Percentiles rank a stretch among this genome's conserved stretches.
phyloP scores from a whole-genome alignment of 2,113 vertebrate species.

The Nothobranchius kuhntae region DNA sequence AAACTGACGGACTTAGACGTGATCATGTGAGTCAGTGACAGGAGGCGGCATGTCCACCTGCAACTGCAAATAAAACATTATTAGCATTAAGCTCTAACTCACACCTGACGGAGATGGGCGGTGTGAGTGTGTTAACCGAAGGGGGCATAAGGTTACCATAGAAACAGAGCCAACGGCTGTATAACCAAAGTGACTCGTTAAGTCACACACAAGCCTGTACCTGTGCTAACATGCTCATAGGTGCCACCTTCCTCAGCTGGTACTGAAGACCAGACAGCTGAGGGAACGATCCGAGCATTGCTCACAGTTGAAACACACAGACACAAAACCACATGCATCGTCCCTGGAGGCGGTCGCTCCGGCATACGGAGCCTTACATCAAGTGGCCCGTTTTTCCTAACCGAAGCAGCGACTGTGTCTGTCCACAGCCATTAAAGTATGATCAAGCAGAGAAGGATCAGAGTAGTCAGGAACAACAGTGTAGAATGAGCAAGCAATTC shows the following conservation, averaged over 20 bases:
- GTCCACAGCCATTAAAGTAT: conserved; percentile 54
- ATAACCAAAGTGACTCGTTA: conserved; percentile 23
- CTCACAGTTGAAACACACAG: conserved; percentile 31
- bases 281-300: conserved; percentile 6
- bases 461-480: conserved; percentile 41
- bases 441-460: conserved; percentile 52
- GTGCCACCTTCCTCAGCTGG: conserved; percentile 23
- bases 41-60: conserved; percentile 4
- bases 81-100: conserved; percentile 34
- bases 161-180: conserved; percentile 56
- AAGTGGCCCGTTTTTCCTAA: conserved; percentile 34
- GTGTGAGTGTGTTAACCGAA: conserved; percentile 16
- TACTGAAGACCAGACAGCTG: conserved; percentile 22
- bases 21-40: conserved; percentile 7
- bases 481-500: conserved; percentile 47
- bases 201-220: conserved; percentile 46
- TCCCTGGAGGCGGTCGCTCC: conserved; percentile 31
- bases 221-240: conserved; percentile 32
- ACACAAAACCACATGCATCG: conserved; percentile 6
- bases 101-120: conserved; percentile 39
- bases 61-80: conserved; percentile 28
- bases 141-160: conserved; percentile 56
- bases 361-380: conserved; percentile 61
- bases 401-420: conserved; percentile 24
- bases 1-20: conserved; percentile 57